phyloP scores from a whole-genome alignment of 2,888 invertebrate species.

The Steromphala cineraria region DNA sequence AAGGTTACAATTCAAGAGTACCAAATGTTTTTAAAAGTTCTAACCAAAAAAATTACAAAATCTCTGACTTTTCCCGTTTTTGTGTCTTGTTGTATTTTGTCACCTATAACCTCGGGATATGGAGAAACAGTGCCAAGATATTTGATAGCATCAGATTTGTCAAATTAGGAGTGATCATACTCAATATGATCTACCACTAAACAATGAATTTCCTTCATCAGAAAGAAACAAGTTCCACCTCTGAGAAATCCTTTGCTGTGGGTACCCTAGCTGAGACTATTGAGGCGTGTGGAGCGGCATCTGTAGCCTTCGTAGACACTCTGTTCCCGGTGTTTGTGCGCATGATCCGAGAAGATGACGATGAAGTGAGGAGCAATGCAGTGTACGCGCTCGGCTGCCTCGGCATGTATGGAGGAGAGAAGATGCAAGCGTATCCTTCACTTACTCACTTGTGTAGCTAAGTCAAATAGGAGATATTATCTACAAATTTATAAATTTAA shows the following conservation, averaged over 20 bases:
- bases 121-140: too few relatives aligned
- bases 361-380: constrained; percentile 86
- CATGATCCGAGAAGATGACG: constrained; percentile 80
- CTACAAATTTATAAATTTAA: too few relatives aligned
- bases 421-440: constrained; percentile 69
- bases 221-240: constrained; percentile 81
- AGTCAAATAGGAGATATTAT: too few relatives aligned
- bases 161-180: too few relatives aligned
- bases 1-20: too few relatives aligned
- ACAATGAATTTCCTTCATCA: constrained; percentile 67
- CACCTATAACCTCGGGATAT: too few relatives aligned
- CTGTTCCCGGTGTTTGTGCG: constrained; percentile 81
- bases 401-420: constrained; percentile 79
- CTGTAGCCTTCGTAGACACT: constrained; percentile 79
- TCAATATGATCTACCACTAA: background rate
- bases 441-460: too few relatives aligned
- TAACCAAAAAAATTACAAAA: too few relatives aligned
- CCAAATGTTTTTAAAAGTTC: too few relatives aligned
- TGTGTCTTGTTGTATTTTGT: too few relatives aligned
- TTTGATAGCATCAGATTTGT: too few relatives aligned
- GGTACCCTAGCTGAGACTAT: constrained; percentile 86
- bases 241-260: constrained; percentile 84
- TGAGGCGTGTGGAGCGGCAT: constrained; percentile 78
- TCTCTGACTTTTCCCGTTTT: too few relatives aligned
- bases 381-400: constrained; percentile 86